Conservation (phyloP, 2,797 vertebrate genomes). For the Falco naumanni region DNA sequence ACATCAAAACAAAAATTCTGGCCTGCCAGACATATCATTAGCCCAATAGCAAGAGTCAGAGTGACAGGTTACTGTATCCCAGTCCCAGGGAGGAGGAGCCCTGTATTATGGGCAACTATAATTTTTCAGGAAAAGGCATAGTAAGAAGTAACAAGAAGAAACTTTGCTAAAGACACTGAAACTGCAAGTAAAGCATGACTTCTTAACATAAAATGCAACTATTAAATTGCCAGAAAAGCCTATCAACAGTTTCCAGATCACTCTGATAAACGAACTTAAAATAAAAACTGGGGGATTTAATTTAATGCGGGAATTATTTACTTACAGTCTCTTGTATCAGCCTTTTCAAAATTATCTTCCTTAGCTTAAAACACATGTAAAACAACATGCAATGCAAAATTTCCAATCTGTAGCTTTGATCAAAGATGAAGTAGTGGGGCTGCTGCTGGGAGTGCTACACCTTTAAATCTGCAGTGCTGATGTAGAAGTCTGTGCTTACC, state of each 20-base stretch:
- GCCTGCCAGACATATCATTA: neutral
- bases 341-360: neutral
- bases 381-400: neutral
- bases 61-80: neutral
- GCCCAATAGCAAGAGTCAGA: neutral
- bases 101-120: neutral
- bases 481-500: neutral
- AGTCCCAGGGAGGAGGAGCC: neutral
- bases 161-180: neutral
- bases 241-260: neutral
- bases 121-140: neutral
- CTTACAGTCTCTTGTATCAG: neutral
- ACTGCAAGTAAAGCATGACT: neutral
- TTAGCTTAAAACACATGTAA: neutral
- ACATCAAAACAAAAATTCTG: neutral
- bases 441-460: neutral
- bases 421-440: neutral
- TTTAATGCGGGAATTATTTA: neutral
- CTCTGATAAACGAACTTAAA: neutral
- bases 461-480: constrained; percentile 50
- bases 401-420: neutral
- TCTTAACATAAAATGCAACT: neutral
- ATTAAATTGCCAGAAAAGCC: neutral
- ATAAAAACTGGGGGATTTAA: neutral
- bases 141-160: neutral